These are phyloP conservation scores for Eretmocerus hayati DNA, from an alignment of 2,888 invertebrate genomes.

Conservation along the genomic window DNA sequence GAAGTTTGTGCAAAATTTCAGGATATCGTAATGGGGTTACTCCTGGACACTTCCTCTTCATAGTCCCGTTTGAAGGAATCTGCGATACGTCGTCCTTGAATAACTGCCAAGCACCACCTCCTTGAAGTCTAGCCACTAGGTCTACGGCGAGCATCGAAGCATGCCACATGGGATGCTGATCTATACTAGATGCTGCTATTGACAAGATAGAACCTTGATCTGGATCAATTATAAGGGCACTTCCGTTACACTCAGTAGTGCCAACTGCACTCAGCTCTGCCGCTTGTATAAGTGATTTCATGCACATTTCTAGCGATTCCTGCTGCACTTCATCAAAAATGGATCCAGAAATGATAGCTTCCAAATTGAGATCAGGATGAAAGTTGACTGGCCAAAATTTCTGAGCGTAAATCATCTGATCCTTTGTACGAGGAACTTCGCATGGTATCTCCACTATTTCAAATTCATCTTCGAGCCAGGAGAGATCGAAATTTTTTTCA, in stretches of 20 bases:
- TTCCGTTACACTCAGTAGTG: conserved; percentile 38
- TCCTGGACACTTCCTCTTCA: background rate
- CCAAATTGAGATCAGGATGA: conserved; percentile 70
- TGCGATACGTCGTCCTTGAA: background rate
- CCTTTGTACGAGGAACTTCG: conserved; percentile 57
- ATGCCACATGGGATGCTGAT: conserved; percentile 70
- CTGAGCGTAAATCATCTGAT: conserved; percentile 58
- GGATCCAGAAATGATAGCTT: conserved; percentile 56
- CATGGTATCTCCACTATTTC: conserved; percentile 55
- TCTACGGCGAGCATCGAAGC: conserved; percentile 80
- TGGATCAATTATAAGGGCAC: conserved; percentile 72
- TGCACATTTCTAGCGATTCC: conserved; percentile 53
- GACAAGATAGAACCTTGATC: conserved; percentile 58
- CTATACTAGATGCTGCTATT: conserved; percentile 54
- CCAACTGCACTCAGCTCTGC: conserved; percentile 37
- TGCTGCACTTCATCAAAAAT: conserved; percentile 56
- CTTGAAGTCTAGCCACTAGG: conserved; percentile 74
- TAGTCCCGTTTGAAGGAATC: background rate
- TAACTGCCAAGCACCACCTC: conserved; percentile 64
- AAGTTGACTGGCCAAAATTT: conserved; percentile 77
- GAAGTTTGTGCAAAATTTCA: conserved; percentile 22
- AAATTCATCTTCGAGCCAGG: conserved; percentile 51
- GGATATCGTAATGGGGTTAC: conserved; percentile 33
- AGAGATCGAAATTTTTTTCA: conserved; percentile 48
- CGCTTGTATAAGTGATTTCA: conserved; percentile 55